Conservation (phyloP, 2,113 vertebrate genomes). For the Entomyzon cyanotis region DNA sequence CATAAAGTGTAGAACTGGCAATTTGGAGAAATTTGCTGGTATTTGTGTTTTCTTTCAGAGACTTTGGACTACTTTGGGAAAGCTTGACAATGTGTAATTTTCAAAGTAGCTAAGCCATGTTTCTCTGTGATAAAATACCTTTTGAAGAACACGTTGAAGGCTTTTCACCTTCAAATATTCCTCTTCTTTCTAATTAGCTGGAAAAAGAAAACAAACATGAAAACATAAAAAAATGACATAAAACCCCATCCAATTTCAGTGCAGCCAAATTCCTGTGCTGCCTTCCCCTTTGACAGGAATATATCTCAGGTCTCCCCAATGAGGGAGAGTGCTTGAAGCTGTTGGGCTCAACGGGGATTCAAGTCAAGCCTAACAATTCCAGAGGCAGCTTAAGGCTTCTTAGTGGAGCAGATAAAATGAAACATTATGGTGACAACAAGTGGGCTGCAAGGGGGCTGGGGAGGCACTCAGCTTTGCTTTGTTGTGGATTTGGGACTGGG, state of each 20-base stretch:
- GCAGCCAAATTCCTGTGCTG: not conserved
- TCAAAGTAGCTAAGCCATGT: not conserved
- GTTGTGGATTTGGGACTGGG: not conserved
- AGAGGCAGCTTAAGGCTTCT: not conserved
- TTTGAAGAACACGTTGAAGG: not conserved
- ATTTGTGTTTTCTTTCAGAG: not conserved
- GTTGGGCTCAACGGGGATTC: not conserved
- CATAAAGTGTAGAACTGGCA: not conserved
- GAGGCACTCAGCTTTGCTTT: not conserved
- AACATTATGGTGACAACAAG: not conserved
- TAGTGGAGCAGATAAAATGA: not conserved
- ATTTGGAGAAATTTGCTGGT: not conserved
- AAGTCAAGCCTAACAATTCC: not conserved
- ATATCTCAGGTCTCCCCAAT: not conserved
- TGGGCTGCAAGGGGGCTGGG: not conserved
- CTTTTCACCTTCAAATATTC: not conserved
- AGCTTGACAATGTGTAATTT: not conserved
- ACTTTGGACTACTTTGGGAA: not conserved
- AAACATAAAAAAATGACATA: not conserved
- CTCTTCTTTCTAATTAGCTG: not conserved
- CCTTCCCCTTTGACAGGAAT: not conserved
- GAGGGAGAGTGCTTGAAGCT: not conserved
- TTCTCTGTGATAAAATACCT: not conserved
- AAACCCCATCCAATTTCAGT: not conserved
- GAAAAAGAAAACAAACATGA: not conserved